phyloP scores from a whole-genome alignment of 1,140 invertebrate genomes.

The Brachionus calyciflorus region DNA sequence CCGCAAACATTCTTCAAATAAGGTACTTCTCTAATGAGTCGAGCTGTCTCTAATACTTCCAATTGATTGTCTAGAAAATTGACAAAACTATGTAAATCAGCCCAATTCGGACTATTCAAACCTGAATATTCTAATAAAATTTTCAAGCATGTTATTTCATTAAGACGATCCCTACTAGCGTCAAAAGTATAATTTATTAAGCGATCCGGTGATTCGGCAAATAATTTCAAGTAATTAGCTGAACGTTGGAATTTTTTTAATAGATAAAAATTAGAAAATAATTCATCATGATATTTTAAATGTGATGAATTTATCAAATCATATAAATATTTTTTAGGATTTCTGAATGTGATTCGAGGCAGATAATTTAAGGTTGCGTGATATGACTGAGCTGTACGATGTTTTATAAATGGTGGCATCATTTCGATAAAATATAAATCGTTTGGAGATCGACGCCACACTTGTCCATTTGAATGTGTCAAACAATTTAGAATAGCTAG shows the following conservation, averaged over 20 bases:
- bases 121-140: constrained; percentile 50
- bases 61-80: constrained; percentile 57
- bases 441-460: neutral
- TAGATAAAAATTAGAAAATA: neutral
- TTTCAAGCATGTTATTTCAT: neutral
- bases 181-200: neutral
- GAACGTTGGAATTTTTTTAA: constrained; percentile 4
- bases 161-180: neutral
- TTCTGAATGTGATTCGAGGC: neutral
- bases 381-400: neutral
- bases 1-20: neutral
- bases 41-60: constrained; percentile 52
- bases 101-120: constrained; percentile 55
- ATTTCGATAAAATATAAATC: constrained; percentile 33
- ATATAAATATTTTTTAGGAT: constrained; percentile 24
- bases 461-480: constrained; percentile 10
- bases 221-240: neutral
- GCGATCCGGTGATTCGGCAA: neutral
- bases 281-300: neutral
- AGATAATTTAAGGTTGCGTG: constrained; percentile 14
- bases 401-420: neutral
- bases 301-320: neutral
- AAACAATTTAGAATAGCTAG: neutral
- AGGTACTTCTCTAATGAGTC: neutral
- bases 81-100: constrained; percentile 56